These are phyloP conservation scores for Sceloporus tristichus DNA, from an alignment of 2,113 vertebrate species.

Conservation along the genomic window DNA sequence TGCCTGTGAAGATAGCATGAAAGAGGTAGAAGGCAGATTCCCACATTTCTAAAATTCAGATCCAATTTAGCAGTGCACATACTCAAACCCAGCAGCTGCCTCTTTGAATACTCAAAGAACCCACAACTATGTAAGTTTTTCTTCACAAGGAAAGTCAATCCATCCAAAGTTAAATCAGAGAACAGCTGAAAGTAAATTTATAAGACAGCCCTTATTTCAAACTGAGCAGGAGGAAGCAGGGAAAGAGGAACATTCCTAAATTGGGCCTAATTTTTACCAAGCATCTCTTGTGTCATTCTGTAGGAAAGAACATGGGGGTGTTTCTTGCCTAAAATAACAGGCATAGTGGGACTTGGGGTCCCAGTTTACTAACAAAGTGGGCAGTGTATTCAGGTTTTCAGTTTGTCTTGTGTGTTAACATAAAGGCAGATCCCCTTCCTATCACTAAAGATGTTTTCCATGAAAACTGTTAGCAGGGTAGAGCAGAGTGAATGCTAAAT, in stretches of 20 bases:
- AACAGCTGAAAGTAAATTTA: conserved; percentile 23
- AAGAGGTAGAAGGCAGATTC: not conserved
- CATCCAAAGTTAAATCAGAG: not conserved
- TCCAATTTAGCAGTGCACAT: too few relatives aligned
- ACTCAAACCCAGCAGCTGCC: not conserved
- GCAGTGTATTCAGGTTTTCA: conserved; percentile 18
- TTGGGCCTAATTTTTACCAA: not conserved
- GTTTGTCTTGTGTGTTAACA: not conserved
- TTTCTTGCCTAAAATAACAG: not conserved
- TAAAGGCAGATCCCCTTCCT: not conserved
- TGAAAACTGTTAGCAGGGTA: not conserved
- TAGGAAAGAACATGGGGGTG: conserved; percentile 18
- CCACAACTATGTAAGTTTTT: not conserved
- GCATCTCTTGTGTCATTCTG: conserved; percentile 15
- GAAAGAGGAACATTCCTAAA: conserved; percentile 5
- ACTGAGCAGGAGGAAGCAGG: not conserved
- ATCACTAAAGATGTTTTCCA: conserved; percentile 32
- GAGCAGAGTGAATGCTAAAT: conserved; percentile 46
- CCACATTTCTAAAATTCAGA: too few relatives aligned
- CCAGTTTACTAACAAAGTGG: conserved; percentile 20
- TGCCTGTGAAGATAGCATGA: not conserved
- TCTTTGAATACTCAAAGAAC: not conserved
- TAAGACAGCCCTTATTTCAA: not conserved
- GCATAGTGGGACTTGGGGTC: conserved; percentile 35
- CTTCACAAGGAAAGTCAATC: not conserved